Base-by-base conservation (phyloP, 2,888 invertebrate genomes). In the Agonum fuliginosum region DNA sequence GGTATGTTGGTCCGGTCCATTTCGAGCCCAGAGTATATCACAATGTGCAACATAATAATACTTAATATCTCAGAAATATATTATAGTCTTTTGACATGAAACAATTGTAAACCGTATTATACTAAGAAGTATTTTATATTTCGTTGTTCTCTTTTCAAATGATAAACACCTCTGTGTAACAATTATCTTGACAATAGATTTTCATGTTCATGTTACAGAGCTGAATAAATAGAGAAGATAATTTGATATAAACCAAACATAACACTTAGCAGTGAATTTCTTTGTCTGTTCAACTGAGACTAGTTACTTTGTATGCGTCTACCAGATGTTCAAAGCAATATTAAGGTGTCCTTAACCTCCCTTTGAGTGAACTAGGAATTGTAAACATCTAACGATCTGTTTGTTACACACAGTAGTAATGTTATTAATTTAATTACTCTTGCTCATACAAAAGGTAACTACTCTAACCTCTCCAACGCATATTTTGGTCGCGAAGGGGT, bases 351-450 rank as follows among this genome's bases (percentile, higher is more conserved):
- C 30, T 30, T 62, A 62, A 30, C 58, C 30, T 12, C 54, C 54
- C 58, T 62, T 62, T 62, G 58, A 62, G 27, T 30, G 46, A 62
- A 62, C 58, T 17, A 17, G 58, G 58, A 62, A 62, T 62, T 30
- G 30, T 62, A 62, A 62, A 62, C 58, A 30, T 62, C 58, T 62
- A 62, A 62, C 27, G 30, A 62, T 62, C 58, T 62, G 58, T 62
- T 62, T 62, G 58, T 30, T 30, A 62, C 30, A 62, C 34, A 62
- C 30, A 30, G 20, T 62, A 62, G 14, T 62, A 62, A 30, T 62
- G 17, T 62, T 62, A 62, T 62, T 62, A 62, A 62, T 62, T 62
- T 62, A 62, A 62, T 62, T 62, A 62, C 58, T 30, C 6, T 17
- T 27, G 6, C 27, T 22, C 14, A n/a, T n/a, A 62, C 58, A 62